phyloP scores from a whole-genome alignment of 1,140 invertebrate species.

The Lutraria rhynchaena region DNA sequence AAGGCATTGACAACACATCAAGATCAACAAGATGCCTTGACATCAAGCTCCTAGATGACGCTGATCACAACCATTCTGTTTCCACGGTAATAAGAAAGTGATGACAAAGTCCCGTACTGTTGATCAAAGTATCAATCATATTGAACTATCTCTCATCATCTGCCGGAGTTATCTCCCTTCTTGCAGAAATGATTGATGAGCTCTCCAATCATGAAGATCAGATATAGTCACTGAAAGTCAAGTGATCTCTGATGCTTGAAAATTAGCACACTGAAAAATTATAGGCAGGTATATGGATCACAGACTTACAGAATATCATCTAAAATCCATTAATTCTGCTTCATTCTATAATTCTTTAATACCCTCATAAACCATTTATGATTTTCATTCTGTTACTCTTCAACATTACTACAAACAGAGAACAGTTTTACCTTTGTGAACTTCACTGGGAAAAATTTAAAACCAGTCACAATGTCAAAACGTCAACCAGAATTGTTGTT shows the following conservation, averaged over 20 bases:
- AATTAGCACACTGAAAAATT: background rate
- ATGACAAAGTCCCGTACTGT: constrained; percentile 20
- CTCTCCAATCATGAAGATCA: constrained; percentile 32
- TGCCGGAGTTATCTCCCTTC: constrained; percentile 24
- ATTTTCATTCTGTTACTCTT: too few species aligned
- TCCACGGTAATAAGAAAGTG: constrained; percentile 41
- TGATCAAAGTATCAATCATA: constrained; percentile 34
- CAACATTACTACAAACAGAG: too few species aligned
- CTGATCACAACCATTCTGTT: constrained; percentile 2
- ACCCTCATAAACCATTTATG: too few species aligned
- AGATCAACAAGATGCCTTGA: constrained; percentile 21
- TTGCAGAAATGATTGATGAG: constrained; percentile 38
- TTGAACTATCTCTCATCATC: constrained; percentile 39
- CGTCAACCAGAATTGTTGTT: too few species aligned
- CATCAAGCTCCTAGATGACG: constrained; percentile 37
- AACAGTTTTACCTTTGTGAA: too few species aligned
- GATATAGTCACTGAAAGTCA: background rate
- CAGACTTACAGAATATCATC: too few species aligned
- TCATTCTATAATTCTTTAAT: too few species aligned
- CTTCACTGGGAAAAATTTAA: too few species aligned
- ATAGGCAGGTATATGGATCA: too few species aligned
- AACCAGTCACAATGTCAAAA: too few species aligned
- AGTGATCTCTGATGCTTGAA: constrained; percentile 30
- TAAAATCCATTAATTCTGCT: too few species aligned
- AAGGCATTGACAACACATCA: constrained; percentile 9